These are phyloP conservation scores for Anguilla megastoma DNA, from an alignment of 2,797 vertebrate species.

Conservation along the genomic window DNA sequence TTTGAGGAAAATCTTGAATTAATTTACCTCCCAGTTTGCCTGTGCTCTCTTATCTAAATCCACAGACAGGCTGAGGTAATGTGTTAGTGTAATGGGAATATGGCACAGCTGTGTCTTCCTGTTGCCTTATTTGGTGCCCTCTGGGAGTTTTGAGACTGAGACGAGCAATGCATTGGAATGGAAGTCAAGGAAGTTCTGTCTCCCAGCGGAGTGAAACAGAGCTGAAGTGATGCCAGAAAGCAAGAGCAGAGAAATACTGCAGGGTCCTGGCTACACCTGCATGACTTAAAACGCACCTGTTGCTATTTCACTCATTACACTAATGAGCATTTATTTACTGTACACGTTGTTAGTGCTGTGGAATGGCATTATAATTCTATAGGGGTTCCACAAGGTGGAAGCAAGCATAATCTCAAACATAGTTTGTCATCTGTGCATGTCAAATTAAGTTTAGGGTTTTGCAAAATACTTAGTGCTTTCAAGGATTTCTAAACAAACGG, in stretches of 20 bases:
- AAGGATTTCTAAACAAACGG: background rate
- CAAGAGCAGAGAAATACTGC: background rate
- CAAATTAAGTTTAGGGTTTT: background rate
- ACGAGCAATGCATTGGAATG: background rate
- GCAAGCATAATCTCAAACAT: background rate
- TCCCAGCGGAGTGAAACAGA: background rate
- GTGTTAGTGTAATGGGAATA: conserved; percentile 10
- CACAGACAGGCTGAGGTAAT: background rate
- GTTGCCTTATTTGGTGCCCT: background rate
- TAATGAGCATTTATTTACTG: background rate
- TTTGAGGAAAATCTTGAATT: conserved; percentile 3
- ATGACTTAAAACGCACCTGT: background rate
- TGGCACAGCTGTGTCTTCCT: background rate
- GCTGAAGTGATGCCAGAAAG: background rate
- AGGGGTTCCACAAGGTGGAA: background rate
- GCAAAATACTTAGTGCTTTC: background rate
- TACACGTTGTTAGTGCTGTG: background rate
- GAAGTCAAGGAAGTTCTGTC: background rate
- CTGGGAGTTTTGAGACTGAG: background rate
- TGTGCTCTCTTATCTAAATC: background rate
- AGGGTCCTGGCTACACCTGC: background rate
- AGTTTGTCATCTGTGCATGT: background rate
- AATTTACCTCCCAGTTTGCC: background rate
- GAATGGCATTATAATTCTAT: background rate
- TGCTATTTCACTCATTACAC: conserved; percentile 5